Percentiles rank a stretch among this genome's conserved stretches.
Conservation (phyloP, 2,888 invertebrate species). For the Oligia fasciuncula region DNA sequence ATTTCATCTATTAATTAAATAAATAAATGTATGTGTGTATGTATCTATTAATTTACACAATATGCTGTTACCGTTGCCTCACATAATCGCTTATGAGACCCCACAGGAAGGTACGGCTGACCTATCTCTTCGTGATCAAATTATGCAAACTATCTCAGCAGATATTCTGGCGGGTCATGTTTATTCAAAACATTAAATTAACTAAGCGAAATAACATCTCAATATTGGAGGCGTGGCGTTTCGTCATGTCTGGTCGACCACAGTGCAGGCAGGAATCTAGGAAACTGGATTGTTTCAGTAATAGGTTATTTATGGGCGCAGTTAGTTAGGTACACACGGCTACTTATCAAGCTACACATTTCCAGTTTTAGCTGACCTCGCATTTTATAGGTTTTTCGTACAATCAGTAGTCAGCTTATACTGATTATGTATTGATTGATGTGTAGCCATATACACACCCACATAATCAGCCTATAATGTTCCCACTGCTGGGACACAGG, state of each 20-base stretch:
- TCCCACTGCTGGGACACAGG: too few relatives aligned
- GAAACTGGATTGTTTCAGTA: slow-evolving; percentile 41
- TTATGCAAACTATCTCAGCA: slow-evolving; percentile 25
- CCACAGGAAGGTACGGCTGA: background rate
- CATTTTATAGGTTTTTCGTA: background rate
- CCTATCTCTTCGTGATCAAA: slow-evolving; percentile 11
- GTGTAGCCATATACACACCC: background rate
- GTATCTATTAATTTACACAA: background rate
- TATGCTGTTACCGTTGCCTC: background rate
- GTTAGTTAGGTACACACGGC: background rate
- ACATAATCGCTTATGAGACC: slow-evolving; percentile 10
- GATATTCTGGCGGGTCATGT: slow-evolving; percentile 33
- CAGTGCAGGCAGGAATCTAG: slow-evolving; percentile 17
- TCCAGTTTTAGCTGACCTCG: background rate
- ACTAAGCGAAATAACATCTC: slow-evolving; percentile 11
- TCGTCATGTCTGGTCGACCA: slow-evolving; percentile 47
- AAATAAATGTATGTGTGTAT: background rate
- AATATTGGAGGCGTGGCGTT: slow-evolving; percentile 40
- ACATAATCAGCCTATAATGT: too few relatives aligned
- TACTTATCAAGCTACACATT: background rate
- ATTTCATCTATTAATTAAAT: too few relatives aligned
- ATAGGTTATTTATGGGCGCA: slow-evolving; percentile 12
- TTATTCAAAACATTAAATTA: slow-evolving; percentile 24
- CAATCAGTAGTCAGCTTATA: background rate
- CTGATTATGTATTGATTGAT: background rate